Percentiles rank a stretch among this genome's conserved stretches.
These are phyloP conservation scores for Resseliella maxima DNA, from an alignment of 2,888 invertebrate species.

Conservation along the genomic window DNA sequence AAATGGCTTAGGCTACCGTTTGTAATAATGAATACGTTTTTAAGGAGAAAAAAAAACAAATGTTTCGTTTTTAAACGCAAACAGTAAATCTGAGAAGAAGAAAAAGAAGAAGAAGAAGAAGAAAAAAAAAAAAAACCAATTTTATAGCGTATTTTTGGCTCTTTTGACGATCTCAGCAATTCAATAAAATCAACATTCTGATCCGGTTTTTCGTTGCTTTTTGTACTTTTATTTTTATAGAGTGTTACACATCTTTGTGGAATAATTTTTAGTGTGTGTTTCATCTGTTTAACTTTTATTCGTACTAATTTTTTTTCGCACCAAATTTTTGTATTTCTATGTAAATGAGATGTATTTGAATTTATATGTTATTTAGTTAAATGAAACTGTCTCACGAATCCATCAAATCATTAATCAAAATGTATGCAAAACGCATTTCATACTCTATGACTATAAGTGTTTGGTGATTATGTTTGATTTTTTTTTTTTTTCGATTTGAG, in stretches of 20 bases:
- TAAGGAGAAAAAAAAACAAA: no score
- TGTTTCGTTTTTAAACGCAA: no score
- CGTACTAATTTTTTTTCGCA: slow-evolving; percentile 16
- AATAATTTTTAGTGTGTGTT: neutral
- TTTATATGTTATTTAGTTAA: neutral
- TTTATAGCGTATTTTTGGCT: neutral
- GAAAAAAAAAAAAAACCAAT: no score
- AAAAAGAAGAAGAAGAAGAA: no score
- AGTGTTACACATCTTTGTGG: slow-evolving; percentile 1
- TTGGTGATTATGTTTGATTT: neutral
- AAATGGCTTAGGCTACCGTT: neutral
- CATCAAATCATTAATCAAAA: neutral
- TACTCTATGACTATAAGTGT: neutral
- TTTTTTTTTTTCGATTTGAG: neutral
- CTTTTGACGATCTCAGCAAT: neutral
- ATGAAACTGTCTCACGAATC: slow-evolving; percentile 7
- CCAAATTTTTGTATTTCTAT: neutral
- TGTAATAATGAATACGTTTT: neutral
- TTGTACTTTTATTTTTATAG: neutral
- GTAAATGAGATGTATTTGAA: neutral
- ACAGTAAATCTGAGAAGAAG: no score
- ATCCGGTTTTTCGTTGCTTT: neutral
- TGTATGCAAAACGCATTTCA: neutral
- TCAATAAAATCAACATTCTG: neutral
- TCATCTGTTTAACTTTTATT: neutral